These are phyloP conservation scores for Leptopilina clavipes DNA, from an alignment of 1,140 invertebrate genomes.

Conservation along the genomic window DNA sequence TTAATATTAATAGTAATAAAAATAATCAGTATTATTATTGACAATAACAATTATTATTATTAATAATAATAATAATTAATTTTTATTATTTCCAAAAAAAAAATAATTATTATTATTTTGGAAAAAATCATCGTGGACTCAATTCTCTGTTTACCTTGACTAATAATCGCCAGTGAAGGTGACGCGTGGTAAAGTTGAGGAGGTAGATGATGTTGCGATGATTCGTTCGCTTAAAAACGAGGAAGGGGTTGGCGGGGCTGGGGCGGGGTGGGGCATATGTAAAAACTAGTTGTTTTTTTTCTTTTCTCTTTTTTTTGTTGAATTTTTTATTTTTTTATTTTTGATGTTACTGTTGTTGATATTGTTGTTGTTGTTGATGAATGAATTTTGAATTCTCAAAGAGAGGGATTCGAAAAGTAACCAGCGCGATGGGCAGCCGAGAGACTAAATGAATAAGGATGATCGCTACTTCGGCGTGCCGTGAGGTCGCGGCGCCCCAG, in stretches of 20 bases:
- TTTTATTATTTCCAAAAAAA: too few species aligned
- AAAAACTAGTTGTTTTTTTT: not conserved
- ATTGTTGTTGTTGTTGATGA: too few species aligned
- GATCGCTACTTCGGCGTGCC: conserved; percentile 81
- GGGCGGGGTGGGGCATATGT: conserved; percentile 53
- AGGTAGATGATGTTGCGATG: conserved; percentile 63
- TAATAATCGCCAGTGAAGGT: conserved; percentile 68
- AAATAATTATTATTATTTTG: not conserved
- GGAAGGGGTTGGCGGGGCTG: conserved; percentile 53
- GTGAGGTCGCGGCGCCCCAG: conserved; percentile 87
- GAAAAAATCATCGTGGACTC: conserved; percentile 2
- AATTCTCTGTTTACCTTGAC: conserved; percentile 67
- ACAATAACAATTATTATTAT: too few species aligned
- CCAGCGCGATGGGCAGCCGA: conserved; percentile 81
- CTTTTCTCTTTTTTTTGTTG: not conserved
- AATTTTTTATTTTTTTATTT: too few species aligned
- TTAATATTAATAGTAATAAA: too few species aligned
- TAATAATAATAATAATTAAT: not conserved
- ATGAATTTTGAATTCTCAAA: conserved; percentile 57
- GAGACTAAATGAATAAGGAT: conserved; percentile 73
- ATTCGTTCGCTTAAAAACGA: conserved; percentile 56
- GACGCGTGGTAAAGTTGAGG: conserved; percentile 64
- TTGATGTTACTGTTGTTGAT: too few species aligned
- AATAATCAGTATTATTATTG: too few species aligned
- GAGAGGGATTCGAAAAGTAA: conserved; percentile 85